A percentile compares a stretch with the other conserved stretches of the same genome.
phyloP scores from a whole-genome alignment of 2,113 vertebrate species.

The Sakesphorus luctuosus region DNA sequence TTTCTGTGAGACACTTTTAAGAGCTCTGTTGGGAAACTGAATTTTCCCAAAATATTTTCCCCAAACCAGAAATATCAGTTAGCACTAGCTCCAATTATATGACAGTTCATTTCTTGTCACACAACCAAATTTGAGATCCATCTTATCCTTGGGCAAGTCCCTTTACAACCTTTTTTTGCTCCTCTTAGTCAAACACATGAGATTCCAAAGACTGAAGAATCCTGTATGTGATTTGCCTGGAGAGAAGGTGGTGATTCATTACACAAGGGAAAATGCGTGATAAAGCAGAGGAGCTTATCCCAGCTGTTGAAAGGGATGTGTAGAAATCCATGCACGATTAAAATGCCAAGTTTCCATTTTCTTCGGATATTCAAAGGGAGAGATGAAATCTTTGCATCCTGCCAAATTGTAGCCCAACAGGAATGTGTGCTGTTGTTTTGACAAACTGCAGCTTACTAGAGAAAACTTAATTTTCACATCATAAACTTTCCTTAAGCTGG shows the following conservation, averaged over 20 bases:
- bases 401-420: slow-evolving; percentile 58
- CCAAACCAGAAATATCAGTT: slow-evolving; percentile 20
- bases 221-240: neutral
- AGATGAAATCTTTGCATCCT: slow-evolving; percentile 41
- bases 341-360: slow-evolving; percentile 63
- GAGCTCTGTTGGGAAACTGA: slow-evolving; percentile 13
- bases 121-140: neutral
- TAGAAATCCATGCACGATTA: slow-evolving; percentile 32
- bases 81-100: neutral
- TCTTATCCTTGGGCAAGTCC: neutral
- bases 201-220: slow-evolving; percentile 47
- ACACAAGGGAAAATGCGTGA: slow-evolving; percentile 37
- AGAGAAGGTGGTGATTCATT: slow-evolving; percentile 54
- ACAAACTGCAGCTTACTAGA: slow-evolving; percentile 68
- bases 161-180: neutral
- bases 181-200: neutral
- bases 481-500: slow-evolving; percentile 62
- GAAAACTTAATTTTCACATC: slow-evolving; percentile 73
- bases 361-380: slow-evolving; percentile 40
- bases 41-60: slow-evolving; percentile 37
- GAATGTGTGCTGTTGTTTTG: slow-evolving; percentile 60
- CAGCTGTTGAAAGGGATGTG: slow-evolving; percentile 66
- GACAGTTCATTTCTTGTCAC: slow-evolving; percentile 10
- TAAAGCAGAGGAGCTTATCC: slow-evolving; percentile 61
- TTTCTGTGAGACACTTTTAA: slow-evolving; percentile 23